phyloP scores from a whole-genome alignment of 2,797 vertebrate species.

The Parauchenoglanis punctatus region DNA sequence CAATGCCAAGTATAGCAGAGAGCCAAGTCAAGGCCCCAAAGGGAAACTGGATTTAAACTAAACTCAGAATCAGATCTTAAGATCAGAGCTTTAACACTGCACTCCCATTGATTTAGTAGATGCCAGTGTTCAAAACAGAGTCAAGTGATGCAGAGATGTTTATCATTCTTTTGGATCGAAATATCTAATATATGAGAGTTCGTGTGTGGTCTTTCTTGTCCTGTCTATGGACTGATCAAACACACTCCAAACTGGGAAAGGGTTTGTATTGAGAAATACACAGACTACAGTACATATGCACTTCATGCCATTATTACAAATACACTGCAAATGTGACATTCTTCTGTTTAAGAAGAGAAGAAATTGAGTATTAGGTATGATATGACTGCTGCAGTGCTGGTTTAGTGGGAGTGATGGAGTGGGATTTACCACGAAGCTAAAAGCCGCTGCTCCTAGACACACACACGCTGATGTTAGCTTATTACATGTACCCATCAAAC shows the following conservation, averaged over 20 bases:
- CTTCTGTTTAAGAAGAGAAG: background rate
- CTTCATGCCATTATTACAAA: background rate
- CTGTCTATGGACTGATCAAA: background rate
- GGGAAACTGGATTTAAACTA: background rate
- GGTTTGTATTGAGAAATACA: background rate
- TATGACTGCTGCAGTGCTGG: background rate
- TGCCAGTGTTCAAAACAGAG: background rate
- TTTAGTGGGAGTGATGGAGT: background rate
- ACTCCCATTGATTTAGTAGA: background rate
- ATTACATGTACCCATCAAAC: background rate
- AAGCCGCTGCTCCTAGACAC: no score
- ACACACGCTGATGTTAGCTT: background rate
- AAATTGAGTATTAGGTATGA: background rate
- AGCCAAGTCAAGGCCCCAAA: background rate
- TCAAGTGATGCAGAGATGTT: background rate
- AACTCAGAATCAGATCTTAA: background rate
- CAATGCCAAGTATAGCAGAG: background rate
- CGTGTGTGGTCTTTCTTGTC: background rate
- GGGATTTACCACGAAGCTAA: no score
- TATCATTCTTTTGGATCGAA: background rate
- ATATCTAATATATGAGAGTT: background rate
- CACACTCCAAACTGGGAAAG: background rate
- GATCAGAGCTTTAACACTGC: background rate
- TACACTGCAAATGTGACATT: background rate
- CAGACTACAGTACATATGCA: background rate